Percentiles rank a stretch among this genome's conserved stretches.
phyloP scores from a whole-genome alignment of 2,113 vertebrate species.

The Tragelaphus scriptus region DNA sequence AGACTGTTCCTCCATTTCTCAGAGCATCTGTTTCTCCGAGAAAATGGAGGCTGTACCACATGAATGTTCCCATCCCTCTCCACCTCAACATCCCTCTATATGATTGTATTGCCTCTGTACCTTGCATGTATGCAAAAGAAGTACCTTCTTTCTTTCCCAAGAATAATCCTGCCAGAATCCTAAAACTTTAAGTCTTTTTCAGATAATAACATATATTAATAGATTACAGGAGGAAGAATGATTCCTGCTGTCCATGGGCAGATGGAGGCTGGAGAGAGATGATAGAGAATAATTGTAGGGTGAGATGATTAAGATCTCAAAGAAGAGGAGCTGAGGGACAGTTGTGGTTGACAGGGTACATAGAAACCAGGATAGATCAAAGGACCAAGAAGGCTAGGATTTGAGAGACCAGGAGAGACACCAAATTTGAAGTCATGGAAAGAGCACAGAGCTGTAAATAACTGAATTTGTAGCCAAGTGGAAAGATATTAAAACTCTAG shows the following conservation, averaged over 20 bases:
- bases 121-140: neutral
- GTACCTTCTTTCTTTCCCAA: neutral
- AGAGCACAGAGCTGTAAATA: neutral
- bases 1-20: neutral
- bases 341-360: neutral
- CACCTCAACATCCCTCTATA: neutral
- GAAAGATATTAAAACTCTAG: neutral
- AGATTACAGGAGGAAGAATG: neutral
- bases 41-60: neutral
- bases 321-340: neutral
- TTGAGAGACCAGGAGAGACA: neutral
- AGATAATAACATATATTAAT: neutral
- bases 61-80: neutral
- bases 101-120: neutral
- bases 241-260: neutral
- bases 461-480: neutral
- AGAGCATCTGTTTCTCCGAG: neutral
- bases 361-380: neutral
- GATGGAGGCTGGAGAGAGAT: neutral
- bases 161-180: neutral
- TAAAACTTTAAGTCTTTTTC: neutral
- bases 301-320: neutral
- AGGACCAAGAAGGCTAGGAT: neutral
- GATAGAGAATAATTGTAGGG: neutral
- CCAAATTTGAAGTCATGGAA: neutral